These are phyloP conservation scores for Excalfactoria chinensis DNA, from an alignment of 2,113 vertebrate species.

Conservation along the genomic window DNA sequence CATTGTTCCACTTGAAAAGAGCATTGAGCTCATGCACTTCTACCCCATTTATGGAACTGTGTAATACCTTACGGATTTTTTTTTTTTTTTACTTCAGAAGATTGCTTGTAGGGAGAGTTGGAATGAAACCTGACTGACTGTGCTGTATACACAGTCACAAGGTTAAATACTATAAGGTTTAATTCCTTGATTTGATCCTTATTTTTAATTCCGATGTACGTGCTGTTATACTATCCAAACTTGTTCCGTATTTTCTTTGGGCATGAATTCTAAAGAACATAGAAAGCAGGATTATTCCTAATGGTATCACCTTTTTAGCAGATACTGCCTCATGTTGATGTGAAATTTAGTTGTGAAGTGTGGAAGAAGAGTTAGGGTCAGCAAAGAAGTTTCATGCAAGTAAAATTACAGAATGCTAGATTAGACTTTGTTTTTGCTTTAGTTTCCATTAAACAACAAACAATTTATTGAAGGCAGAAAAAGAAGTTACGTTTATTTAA, in stretches of 20 bases:
- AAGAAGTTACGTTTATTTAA: slow-evolving; percentile 19
- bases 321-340: not conserved
- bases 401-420: not conserved
- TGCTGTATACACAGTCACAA: not conserved
- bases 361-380: not conserved
- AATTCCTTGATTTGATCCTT: not conserved
- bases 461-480: not conserved
- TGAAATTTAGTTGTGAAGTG: not conserved
- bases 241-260: not conserved
- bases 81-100: not conserved
- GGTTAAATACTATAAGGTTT: not conserved
- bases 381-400: not conserved
- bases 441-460: not conserved
- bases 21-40: not conserved
- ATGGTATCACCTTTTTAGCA: not conserved
- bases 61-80: not conserved
- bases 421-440: not conserved
- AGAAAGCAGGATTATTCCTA: not conserved
- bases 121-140: not conserved
- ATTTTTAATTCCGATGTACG: not conserved
- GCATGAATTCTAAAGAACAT: not conserved
- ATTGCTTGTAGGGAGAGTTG: not conserved
- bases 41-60: not conserved
- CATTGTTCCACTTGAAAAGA: not conserved
- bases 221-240: not conserved